A percentile compares a stretch with the other conserved stretches of the same genome.
phyloP scores from a whole-genome alignment of 2,888 invertebrate genomes.

The Priapulus caudatus region DNA sequence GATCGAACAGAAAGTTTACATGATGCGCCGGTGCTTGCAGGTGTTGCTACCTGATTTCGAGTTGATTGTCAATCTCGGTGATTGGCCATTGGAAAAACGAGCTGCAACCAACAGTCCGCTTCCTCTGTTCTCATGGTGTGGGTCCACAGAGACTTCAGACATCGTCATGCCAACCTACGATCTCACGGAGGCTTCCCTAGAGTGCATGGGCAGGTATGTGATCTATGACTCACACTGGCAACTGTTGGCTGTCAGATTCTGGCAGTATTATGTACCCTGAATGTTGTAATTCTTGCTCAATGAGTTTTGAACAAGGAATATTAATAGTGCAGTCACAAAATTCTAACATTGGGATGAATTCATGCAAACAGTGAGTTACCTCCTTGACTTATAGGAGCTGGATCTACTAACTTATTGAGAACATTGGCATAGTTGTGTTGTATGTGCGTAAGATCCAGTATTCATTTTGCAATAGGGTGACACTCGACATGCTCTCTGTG shows the following conservation, averaged over 20 bases:
- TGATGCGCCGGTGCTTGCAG: constrained; percentile 24
- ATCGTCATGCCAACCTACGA: constrained; percentile 92
- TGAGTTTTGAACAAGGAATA: too few species aligned
- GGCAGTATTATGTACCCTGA: neutral
- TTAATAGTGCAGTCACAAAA: too few species aligned
- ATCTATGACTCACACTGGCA: constrained; percentile 17
- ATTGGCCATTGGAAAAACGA: constrained; percentile 67
- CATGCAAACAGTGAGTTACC: too few species aligned
- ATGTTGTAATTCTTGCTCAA: neutral
- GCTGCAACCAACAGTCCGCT: constrained; percentile 41
- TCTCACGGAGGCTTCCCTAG: constrained; percentile 75
- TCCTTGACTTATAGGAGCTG: too few species aligned
- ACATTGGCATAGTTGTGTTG: too few species aligned
- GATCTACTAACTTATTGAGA: too few species aligned
- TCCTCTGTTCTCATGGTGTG: constrained; percentile 94
- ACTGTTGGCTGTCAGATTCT: constrained; percentile 1
- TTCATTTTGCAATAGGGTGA: too few species aligned
- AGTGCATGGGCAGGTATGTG: constrained; percentile 76
- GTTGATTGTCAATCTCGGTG: constrained; percentile 81
- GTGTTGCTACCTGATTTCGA: constrained; percentile 66
- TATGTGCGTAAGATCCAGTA: too few species aligned
- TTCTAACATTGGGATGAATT: too few species aligned
- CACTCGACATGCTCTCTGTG: constrained; percentile 76
- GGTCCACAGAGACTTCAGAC: constrained; percentile 67
- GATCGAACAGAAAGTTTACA: too few species aligned